These are phyloP conservation scores for Ectropis crepuscularia DNA, from an alignment of 2,888 invertebrate species.

Conservation along the genomic window DNA sequence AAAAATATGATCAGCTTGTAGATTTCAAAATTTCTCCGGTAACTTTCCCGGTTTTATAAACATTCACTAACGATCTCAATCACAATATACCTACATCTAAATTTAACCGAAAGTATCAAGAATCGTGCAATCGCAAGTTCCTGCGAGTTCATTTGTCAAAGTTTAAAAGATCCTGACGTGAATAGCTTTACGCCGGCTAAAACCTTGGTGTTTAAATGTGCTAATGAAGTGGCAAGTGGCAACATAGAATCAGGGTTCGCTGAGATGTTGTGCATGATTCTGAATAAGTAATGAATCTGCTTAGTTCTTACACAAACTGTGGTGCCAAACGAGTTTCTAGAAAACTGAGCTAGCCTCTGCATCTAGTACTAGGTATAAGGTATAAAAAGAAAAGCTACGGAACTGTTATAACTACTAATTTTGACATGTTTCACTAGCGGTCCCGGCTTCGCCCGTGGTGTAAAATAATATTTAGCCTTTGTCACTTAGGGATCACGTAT, in stretches of 20 bases:
- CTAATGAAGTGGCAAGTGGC: constrained; percentile 66
- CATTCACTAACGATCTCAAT: no score
- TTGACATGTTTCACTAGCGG: not conserved
- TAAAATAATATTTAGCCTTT: no score
- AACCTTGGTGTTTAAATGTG: constrained; percentile 68
- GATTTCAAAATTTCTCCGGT: no score
- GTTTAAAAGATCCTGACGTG: constrained; percentile 14
- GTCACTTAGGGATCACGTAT: no score
- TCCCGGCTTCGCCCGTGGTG: no score
- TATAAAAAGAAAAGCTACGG: not conserved
- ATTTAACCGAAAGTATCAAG: not conserved
- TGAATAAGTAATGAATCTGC: constrained; percentile 72
- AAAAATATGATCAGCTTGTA: no score
- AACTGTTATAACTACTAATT: not conserved
- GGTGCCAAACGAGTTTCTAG: constrained; percentile 52
- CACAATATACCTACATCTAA: not conserved
- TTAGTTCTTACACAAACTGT: constrained; percentile 53
- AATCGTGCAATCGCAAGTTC: not conserved
- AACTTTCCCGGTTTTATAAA: no score
- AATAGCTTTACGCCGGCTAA: constrained; percentile 43
- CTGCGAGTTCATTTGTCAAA: not conserved
- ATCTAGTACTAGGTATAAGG: not conserved
- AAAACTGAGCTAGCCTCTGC: constrained; percentile 51
- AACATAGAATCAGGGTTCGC: constrained; percentile 50
- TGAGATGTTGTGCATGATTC: constrained; percentile 64